Evolutionary conservation across 2,113 vertebrate genomes (phyloP).

Genomic region (Empidonax traillii): DNA sequence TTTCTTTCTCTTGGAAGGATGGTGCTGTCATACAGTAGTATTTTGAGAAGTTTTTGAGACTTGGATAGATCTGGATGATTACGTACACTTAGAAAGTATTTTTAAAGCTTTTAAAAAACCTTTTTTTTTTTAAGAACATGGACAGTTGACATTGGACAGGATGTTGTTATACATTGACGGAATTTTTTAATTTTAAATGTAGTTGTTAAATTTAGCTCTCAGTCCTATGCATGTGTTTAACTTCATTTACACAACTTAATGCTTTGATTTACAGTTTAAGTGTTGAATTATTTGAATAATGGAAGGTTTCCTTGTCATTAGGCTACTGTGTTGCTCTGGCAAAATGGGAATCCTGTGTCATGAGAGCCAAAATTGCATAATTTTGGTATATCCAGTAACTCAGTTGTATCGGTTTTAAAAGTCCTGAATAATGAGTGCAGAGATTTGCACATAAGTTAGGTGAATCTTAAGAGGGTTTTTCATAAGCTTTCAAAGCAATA

Average conservation of each 20-base stretch:
- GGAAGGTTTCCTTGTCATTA: neutral
- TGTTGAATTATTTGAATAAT: neutral
- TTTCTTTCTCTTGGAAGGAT: neutral
- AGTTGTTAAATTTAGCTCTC: neutral
- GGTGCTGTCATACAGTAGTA: accelerated
- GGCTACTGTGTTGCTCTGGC: neutral
- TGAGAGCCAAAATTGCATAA: neutral
- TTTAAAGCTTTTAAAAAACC: neutral
- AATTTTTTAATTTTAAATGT: neutral
- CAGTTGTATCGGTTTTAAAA: neutral
- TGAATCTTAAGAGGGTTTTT: neutral
- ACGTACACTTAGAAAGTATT: neutral
- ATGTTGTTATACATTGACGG: neutral
- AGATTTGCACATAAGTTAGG: neutral
- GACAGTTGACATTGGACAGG: neutral
- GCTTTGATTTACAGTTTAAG: neutral
- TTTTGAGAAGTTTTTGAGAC: neutral
- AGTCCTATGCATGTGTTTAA: neutral
- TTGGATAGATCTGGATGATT: neutral
- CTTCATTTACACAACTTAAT: neutral
- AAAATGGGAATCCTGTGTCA: neutral
- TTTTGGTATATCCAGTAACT: neutral
- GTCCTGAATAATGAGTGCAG: neutral
- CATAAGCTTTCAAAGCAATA: neutral
- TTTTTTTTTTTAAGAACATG: neutral